phyloP scores from a whole-genome alignment of 2,113 vertebrate species.

The Synodontis membranacea region DNA sequence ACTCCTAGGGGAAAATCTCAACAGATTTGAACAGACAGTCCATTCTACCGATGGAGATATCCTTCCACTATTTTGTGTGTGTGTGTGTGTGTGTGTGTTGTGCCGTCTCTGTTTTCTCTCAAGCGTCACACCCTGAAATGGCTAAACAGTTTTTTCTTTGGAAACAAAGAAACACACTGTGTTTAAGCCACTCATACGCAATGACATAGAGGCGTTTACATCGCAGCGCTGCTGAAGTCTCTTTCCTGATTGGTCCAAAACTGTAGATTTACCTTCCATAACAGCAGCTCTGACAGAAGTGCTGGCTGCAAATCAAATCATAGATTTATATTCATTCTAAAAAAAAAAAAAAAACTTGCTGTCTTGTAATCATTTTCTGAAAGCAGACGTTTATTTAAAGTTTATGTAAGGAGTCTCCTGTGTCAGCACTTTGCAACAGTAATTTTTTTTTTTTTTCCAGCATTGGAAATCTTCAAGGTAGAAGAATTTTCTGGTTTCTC shows the following conservation, averaged over 20 bases:
- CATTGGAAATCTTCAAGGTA: background rate
- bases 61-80: background rate
- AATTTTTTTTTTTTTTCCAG: background rate
- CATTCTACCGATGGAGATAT: background rate
- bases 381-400: background rate
- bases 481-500: background rate
- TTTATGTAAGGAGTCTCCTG: background rate
- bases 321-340: background rate
- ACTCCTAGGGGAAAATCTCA: background rate
- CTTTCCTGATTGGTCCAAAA: background rate
- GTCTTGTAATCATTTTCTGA: background rate
- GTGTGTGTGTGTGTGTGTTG: constrained; percentile 11
- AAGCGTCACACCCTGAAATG: constrained; percentile 11
- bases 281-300: background rate
- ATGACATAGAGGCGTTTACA: background rate
- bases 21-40: background rate
- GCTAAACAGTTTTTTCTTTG: constrained; percentile 4
- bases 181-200: background rate
- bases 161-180: background rate
- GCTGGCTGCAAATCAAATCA: background rate
- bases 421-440: background rate
- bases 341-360: background rate
- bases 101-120: background rate
- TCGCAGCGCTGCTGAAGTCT: background rate
- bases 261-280: background rate